Conservation (phyloP, 2,797 vertebrate species). For the Setipinna tenuifilis region DNA sequence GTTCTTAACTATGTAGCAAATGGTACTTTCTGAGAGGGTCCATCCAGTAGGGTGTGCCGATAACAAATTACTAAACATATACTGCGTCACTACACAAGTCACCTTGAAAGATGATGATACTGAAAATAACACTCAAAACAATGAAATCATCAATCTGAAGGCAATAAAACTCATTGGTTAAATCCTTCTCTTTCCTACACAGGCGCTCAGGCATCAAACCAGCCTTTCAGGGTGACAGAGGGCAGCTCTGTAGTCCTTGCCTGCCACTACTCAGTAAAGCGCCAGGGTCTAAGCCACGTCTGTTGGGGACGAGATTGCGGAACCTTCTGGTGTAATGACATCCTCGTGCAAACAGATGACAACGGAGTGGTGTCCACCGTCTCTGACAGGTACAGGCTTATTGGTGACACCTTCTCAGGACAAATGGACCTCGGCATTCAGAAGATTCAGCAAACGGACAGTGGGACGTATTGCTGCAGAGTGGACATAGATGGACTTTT, state of each 20-base stretch:
- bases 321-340: slow-evolving; percentile 79
- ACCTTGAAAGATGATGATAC: background rate
- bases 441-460: slow-evolving; percentile 66
- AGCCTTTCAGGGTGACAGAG: slow-evolving; percentile 66
- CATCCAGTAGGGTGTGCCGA: background rate
- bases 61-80: background rate
- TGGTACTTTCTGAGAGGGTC: background rate
- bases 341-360: slow-evolving; percentile 76
- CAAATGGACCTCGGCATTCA: slow-evolving; percentile 78
- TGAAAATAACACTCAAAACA: background rate
- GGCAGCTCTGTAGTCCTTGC: slow-evolving; percentile 72
- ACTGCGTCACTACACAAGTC: background rate
- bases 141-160: background rate
- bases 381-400: slow-evolving; percentile 70
- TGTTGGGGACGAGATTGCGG: slow-evolving; percentile 79
- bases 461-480: slow-evolving; percentile 78
- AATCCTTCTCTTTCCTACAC: slow-evolving; percentile 32
- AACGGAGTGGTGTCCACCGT: slow-evolving; percentile 73
- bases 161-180: background rate
- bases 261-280: slow-evolving; percentile 77
- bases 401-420: slow-evolving; percentile 72
- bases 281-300: slow-evolving; percentile 71
- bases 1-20: background rate
- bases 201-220: slow-evolving; percentile 52
- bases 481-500: slow-evolving; percentile 78